A percentile compares a stretch with the other conserved stretches of the same genome.
Conservation (phyloP, 2,113 vertebrate genomes). For the Anser cygnoides region DNA sequence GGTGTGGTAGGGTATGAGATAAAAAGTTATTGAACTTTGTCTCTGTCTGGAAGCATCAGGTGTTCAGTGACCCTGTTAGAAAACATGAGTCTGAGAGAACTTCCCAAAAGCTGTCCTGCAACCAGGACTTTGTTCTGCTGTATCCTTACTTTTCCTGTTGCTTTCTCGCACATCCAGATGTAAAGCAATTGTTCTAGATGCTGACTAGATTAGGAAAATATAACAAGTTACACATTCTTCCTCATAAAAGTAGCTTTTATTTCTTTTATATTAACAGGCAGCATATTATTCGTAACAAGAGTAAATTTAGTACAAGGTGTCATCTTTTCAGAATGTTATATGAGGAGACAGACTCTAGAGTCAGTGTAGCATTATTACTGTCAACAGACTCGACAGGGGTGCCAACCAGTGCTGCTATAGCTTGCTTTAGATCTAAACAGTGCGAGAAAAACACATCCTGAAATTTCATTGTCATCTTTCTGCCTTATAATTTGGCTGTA, state of each 20-base stretch:
- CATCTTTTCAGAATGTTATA: conserved; percentile 28
- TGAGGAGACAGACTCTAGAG: conserved; percentile 12
- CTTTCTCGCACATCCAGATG: neutral
- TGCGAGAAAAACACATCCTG: neutral
- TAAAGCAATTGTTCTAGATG: neutral
- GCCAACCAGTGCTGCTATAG: neutral
- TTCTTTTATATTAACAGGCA: conserved; percentile 36
- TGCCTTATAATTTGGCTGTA: neutral
- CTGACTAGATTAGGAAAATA: conserved; percentile 19
- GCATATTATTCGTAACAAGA: conserved; percentile 31
- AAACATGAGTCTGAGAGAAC: neutral
- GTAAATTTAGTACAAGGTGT: conserved; percentile 29
- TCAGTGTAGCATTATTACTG: neutral
- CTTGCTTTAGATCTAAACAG: neutral
- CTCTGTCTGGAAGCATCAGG: neutral
- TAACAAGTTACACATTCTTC: neutral
- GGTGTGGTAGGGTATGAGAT: neutral
- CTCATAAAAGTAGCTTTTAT: conserved; percentile 16
- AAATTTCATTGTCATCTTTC: neutral
- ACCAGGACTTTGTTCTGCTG: neutral
- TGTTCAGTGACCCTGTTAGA: too few relatives aligned
- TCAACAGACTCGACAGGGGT: conserved; percentile 38
- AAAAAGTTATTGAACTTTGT: neutral
- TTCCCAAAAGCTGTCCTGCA: neutral
- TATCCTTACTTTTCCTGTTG: neutral